Percentiles rank a stretch among this genome's conserved stretches.
These are phyloP conservation scores for Gulo gulo DNA, from an alignment of 2,113 vertebrate species.

Conservation along the genomic window DNA sequence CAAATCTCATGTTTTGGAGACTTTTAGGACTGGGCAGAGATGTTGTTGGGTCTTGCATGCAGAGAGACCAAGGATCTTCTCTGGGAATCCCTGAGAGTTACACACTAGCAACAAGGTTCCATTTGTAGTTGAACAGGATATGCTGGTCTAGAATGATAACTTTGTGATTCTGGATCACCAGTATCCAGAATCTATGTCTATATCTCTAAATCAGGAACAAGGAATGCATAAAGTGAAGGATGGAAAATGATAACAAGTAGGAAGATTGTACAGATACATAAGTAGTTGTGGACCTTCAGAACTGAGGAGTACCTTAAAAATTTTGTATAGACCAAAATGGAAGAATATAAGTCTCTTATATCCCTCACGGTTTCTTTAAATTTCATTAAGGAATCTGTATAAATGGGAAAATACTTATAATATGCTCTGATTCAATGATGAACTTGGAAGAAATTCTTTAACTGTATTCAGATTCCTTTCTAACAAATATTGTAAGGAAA, in stretches of 20 bases:
- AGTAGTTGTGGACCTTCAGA: background rate
- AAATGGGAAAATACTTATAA: background rate
- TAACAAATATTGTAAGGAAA: background rate
- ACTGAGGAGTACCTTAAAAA: background rate
- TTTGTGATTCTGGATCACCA: background rate
- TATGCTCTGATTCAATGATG: background rate
- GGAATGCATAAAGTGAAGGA: background rate
- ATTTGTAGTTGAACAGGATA: background rate
- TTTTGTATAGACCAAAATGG: background rate
- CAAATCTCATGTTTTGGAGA: background rate
- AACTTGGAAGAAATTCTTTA: constrained; percentile 29
- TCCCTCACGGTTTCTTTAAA: background rate
- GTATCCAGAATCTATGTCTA: background rate
- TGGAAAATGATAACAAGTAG: background rate
- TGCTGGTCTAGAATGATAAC: background rate
- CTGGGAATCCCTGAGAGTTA: background rate
- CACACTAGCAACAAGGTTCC: background rate
- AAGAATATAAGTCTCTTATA: background rate
- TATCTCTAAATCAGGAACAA: background rate
- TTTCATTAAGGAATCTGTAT: background rate
- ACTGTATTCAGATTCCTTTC: constrained; percentile 41
- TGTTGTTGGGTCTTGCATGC: background rate
- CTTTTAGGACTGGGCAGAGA: background rate
- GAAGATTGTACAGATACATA: background rate
- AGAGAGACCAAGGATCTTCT: background rate